Evolutionary conservation across 2,797 vertebrate genomes (phyloP).

Genomic region (Nothura maculosa): DNA sequence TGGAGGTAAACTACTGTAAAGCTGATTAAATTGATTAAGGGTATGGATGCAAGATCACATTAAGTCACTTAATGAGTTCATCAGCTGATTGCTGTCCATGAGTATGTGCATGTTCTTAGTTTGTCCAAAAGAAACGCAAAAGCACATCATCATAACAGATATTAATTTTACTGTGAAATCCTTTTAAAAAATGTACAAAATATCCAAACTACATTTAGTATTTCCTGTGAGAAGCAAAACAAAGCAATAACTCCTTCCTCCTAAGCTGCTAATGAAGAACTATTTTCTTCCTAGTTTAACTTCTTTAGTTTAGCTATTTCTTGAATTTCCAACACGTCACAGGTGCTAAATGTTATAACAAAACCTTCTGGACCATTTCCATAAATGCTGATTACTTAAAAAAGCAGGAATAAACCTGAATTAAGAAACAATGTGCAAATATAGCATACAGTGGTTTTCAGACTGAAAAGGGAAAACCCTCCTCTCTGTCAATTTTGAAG

Average conservation of each 20-base stretch:
- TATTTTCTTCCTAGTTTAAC: not conserved
- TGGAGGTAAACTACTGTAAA: not conserved
- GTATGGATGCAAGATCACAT: not conserved
- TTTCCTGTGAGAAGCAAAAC: not conserved
- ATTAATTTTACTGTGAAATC: not conserved
- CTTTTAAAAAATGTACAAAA: not conserved
- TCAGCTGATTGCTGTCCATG: not conserved
- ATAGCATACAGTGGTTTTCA: not conserved
- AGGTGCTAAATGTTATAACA: not conserved
- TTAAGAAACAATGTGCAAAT: not conserved
- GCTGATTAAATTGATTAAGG: not conserved
- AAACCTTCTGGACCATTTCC: not conserved
- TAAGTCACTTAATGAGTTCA: not conserved
- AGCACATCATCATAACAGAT: not conserved
- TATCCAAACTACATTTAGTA: not conserved
- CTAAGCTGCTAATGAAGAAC: not conserved
- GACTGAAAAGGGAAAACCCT: not conserved
- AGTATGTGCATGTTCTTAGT: not conserved
- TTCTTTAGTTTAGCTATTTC: not conserved
- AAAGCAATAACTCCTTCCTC: not conserved
- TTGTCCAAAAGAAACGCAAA: not conserved
- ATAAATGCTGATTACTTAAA: not conserved
- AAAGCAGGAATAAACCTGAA: not conserved
- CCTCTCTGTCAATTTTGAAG: not conserved
- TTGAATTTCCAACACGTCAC: not conserved